Evolutionary conservation across 2,888 invertebrate genomes (phyloP), one percentile per base, ranked within the genome.

Genomic region (Drosophila nr. perissopoda): DNA sequence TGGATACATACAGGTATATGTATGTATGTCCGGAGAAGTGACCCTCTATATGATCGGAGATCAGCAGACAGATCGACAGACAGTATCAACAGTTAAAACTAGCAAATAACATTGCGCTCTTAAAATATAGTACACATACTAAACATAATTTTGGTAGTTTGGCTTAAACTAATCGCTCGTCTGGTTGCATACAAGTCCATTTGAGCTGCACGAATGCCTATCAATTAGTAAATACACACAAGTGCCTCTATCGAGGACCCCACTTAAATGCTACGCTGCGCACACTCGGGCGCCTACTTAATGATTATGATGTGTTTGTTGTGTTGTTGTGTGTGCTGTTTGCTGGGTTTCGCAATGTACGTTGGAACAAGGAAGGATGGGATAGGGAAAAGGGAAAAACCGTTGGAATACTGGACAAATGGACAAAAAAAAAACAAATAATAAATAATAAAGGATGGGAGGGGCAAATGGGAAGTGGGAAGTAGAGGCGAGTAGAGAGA

Each of bases 131-230:
- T 68, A 68, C 69, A 63, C 53, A 46, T 54, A 79, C 75, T 89
- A 84, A 89, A 82, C 59, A 65, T 89, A 84, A 76, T 87, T 87
- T 89, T 89, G 88, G 89, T 84, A 84, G 88, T 87, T 73, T 76
- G 59, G 73, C 57, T 87, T 87, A 87, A 76, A 68, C 74, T 89
- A 89, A 61, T 83, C 68, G 82, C 82, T 83, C 72, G 42, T 27
- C 64, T 64, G 60, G 74, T 68, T 51, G 62, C 70, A 59, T 60
- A 63, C 59, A 60, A 40, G 58, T 34, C 61, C 59, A 36, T 29
- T 51, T 76, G 62, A 61, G 63, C 60, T 61, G 53, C 65, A 74
- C 66, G 59, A 67, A 74, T 81, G 73, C 68, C 81, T 88, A 88
- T 81, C 60, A 81, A 78, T 83, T 86, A 83, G 81, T 83, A 86